phyloP scores from a whole-genome alignment of 1,140 invertebrate species.

The Caenorhabditis inopinata region DNA sequence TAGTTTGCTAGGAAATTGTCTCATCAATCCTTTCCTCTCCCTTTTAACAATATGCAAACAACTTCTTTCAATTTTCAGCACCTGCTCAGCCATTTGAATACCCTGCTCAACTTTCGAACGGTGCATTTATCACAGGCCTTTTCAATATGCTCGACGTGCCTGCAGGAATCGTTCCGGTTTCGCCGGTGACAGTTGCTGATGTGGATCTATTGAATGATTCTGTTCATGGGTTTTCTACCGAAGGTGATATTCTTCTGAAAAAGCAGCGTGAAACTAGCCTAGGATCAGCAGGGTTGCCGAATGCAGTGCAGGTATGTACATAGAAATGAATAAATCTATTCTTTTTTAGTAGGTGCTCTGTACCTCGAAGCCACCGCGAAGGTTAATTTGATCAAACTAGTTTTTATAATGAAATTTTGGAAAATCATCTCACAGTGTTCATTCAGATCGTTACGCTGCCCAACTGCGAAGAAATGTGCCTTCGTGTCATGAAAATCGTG shows the following conservation, averaged over 20 bases:
- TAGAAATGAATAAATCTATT: too few species aligned
- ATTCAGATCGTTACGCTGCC: conserved; percentile 62
- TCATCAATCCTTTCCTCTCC: too few species aligned
- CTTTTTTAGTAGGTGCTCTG: too few species aligned
- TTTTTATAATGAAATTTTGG: too few species aligned
- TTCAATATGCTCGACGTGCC: conserved; percentile 49
- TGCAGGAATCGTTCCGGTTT: conserved; percentile 46
- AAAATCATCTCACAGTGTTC: too few species aligned
- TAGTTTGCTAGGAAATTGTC: too few species aligned
- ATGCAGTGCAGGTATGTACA: conserved; percentile 39
- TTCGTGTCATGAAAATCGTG: conserved; percentile 58
- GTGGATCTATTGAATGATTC: conserved; percentile 43
- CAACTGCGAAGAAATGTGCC: conserved; percentile 59
- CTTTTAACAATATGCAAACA: too few species aligned
- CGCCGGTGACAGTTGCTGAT: conserved; percentile 35
- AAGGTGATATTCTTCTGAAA: neutral
- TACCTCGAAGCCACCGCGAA: too few species aligned
- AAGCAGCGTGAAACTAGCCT: neutral
- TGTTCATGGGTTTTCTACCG: conserved; percentile 21
- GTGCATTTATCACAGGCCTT: conserved; percentile 57
- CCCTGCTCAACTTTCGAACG: conserved; percentile 52
- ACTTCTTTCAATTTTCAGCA: conserved; percentile 38
- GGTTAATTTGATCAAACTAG: too few species aligned
- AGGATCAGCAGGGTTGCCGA: conserved; percentile 43
- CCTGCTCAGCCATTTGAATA: conserved; percentile 57